These are phyloP conservation scores for Falco naumanni DNA, from an alignment of 2,797 vertebrate species.

Conservation along the genomic window DNA sequence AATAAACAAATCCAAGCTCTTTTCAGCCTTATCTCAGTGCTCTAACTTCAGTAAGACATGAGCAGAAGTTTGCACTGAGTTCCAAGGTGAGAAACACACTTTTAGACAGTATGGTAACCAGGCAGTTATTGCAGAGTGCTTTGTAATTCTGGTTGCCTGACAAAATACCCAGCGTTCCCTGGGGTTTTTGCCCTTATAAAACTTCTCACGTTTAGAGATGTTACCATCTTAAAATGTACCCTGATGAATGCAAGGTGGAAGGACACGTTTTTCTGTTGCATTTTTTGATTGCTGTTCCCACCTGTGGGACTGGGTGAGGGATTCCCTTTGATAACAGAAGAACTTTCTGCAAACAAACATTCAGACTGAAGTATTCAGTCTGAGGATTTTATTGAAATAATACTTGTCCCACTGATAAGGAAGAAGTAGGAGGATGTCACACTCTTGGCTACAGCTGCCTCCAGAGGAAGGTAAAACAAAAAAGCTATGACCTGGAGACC, in stretches of 20 bases:
- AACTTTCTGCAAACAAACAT: background rate
- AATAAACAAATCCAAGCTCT: background rate
- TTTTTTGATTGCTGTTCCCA: background rate
- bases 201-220: background rate
- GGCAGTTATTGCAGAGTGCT: background rate
- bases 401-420: background rate
- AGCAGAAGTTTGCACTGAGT: background rate
- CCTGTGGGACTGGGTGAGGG: background rate
- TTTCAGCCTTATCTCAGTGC: background rate
- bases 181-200: background rate
- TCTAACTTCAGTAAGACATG: background rate
- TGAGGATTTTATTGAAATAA: background rate
- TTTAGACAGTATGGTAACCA: background rate
- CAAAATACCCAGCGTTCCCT: background rate
- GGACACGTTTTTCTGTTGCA: background rate
- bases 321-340: background rate
- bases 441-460: background rate
- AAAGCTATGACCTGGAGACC: background rate
- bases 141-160: background rate
- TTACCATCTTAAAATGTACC: background rate
- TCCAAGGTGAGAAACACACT: background rate
- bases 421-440: background rate
- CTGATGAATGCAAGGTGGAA: background rate
- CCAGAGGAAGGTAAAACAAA: background rate
- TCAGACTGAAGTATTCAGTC: background rate